These are phyloP conservation scores for Discoglossus pictus DNA, from an alignment of 2,797 vertebrate species.

Conservation along the genomic window DNA sequence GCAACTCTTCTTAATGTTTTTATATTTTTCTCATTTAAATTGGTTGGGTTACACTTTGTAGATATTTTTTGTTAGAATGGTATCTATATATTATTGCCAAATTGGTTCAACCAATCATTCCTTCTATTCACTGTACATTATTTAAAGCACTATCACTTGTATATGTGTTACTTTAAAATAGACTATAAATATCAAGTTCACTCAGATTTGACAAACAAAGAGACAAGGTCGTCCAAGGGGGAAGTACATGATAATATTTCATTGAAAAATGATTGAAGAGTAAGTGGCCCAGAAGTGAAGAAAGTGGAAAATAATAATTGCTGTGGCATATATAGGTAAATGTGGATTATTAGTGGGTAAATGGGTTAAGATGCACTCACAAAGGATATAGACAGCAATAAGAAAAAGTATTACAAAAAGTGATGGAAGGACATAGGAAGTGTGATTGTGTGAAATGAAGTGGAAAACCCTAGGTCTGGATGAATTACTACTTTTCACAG, in stretches of 20 bases:
- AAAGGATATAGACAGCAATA: constrained; percentile 26
- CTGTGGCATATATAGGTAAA: constrained; percentile 21
- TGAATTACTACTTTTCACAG: constrained; percentile 36
- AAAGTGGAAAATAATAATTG: constrained; percentile 29
- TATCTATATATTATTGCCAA: too few relatives aligned
- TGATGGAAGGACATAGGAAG: constrained; percentile 37
- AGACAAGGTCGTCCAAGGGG: constrained; percentile 10
- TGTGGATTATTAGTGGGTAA: constrained; percentile 41
- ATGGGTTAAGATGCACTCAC: constrained; percentile 25
- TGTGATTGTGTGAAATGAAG: constrained; percentile 45
- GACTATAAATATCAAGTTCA: background rate
- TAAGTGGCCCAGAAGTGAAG: constrained; percentile 14
- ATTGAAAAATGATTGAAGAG: constrained; percentile 17
- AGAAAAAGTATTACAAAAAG: constrained; percentile 30
- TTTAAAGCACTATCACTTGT: background rate
- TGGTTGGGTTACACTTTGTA: too few relatives aligned
- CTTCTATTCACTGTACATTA: too few relatives aligned
- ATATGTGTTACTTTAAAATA: background rate
- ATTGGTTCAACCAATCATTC: too few relatives aligned
- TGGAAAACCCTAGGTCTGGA: constrained; percentile 39
- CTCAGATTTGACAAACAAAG: background rate
- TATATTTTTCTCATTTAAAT: too few relatives aligned
- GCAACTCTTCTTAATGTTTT: too few relatives aligned
- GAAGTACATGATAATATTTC: constrained; percentile 10
- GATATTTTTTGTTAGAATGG: too few relatives aligned